Evolutionary conservation across 2,797 vertebrate genomes (phyloP).

Genomic region (Pseudotriccus pelzelni): DNA sequence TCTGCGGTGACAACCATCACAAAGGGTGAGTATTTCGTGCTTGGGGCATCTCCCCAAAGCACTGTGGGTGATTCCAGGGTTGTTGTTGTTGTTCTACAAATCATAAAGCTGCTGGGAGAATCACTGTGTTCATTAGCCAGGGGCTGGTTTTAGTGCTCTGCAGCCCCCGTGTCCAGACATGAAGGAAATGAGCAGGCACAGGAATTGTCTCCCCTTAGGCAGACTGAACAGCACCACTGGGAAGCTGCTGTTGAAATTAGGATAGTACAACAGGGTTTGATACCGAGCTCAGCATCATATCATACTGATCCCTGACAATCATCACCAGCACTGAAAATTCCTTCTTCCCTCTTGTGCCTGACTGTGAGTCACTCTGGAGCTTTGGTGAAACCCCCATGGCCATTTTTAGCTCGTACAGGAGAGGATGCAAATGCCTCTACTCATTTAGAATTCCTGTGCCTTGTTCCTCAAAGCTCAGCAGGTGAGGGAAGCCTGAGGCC

Average conservation of each 20-base stretch:
- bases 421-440: background rate
- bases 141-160: background rate
- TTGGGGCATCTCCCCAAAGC: background rate
- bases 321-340: background rate
- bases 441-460: background rate
- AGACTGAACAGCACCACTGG: background rate
- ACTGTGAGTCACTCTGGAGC: background rate
- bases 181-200: background rate
- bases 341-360: background rate
- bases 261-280: background rate
- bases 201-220: background rate
- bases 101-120: background rate
- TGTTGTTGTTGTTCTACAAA: background rate
- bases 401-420: background rate
- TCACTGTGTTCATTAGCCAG: background rate
- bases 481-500: background rate
- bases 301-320: background rate
- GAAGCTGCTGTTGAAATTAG: background rate
- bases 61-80: background rate
- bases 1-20: conserved; percentile 84
- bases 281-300: background rate
- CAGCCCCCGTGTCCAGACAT: background rate
- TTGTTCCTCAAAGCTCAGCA: background rate
- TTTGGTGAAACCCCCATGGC: background rate
- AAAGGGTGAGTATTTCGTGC: conserved; percentile 76